Percentiles rank a stretch among this genome's conserved stretches.
Evolutionary conservation across 2,888 invertebrate species (phyloP).

Genomic region (Orthosia gracilis): DNA sequence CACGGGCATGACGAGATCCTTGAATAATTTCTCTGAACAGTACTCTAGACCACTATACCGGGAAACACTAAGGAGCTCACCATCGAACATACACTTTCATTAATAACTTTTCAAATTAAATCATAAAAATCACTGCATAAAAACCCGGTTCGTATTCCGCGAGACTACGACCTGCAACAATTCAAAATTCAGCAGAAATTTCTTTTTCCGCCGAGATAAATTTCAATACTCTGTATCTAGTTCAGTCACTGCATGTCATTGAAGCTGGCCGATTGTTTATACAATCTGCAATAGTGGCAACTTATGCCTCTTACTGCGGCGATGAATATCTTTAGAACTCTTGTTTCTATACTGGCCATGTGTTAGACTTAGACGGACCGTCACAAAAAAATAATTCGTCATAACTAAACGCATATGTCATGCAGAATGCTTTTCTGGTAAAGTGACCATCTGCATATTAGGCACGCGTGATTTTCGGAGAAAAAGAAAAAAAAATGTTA

Average conservation of each 20-base stretch:
- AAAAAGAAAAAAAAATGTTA: constrained; percentile 4
- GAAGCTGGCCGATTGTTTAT: neutral
- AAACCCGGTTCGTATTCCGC: neutral
- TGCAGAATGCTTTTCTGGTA: constrained; percentile 13
- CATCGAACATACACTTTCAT: no score
- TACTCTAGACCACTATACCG: neutral
- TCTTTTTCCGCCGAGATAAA: neutral
- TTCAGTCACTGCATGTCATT: neutral
- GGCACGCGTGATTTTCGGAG: constrained; percentile 21
- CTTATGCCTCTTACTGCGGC: neutral
- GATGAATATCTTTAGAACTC: neutral
- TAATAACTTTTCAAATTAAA: neutral
- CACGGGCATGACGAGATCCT: no score
- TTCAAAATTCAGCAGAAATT: neutral
- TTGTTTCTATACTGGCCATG: constrained; percentile 15
- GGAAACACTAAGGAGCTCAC: neutral
- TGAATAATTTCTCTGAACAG: no score
- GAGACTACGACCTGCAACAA: neutral
- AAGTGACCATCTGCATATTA: constrained; percentile 25
- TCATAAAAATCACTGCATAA: no score
- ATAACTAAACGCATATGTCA: constrained; percentile 26
- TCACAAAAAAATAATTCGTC: constrained; percentile 44
- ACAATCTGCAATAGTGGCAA: neutral
- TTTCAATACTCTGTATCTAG: constrained; percentile 12
- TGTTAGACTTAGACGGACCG: neutral